A percentile compares a stretch with the other conserved stretches of the same genome.
Evolutionary conservation across 2,797 vertebrate genomes (phyloP).

Genomic region (Paramormyrops hopkinsi): DNA sequence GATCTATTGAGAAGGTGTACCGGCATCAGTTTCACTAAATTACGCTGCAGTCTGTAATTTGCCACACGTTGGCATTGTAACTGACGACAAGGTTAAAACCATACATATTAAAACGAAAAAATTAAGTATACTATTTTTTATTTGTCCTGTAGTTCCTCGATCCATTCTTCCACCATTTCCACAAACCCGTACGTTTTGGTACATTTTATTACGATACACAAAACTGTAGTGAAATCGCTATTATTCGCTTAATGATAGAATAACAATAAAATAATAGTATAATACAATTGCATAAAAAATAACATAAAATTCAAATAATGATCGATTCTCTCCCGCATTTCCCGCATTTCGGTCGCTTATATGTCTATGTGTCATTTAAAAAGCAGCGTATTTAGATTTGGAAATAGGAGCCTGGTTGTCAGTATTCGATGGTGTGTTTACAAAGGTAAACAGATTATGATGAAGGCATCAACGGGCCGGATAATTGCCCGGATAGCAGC

Average conservation of each 20-base stretch:
- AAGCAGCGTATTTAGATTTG: neutral
- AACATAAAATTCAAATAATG: neutral
- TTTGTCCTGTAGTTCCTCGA: neutral
- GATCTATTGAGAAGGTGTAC: conserved; percentile 31
- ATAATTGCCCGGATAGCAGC: neutral
- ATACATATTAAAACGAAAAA: neutral
- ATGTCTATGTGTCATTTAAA: neutral
- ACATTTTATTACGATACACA: neutral
- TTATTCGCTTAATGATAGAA: neutral
- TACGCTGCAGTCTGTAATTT: conserved; percentile 23
- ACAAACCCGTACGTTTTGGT: neutral
- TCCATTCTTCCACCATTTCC: neutral
- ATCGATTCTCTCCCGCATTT: neutral
- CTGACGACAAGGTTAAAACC: neutral
- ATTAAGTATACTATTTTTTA: neutral
- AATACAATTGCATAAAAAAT: neutral
- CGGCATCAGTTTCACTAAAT: conserved; percentile 37
- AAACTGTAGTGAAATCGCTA: neutral
- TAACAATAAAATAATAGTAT: neutral
- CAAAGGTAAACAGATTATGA: neutral
- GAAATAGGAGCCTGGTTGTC: neutral
- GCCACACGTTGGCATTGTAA: conserved; percentile 17
- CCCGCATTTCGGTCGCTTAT: neutral
- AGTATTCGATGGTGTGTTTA: neutral
- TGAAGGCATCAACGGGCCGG: neutral